Evolutionary conservation across 2,888 invertebrate genomes (phyloP), one percentile per base, ranked within the genome.

Genomic region (Scotopteryx bipunctaria): DNA sequence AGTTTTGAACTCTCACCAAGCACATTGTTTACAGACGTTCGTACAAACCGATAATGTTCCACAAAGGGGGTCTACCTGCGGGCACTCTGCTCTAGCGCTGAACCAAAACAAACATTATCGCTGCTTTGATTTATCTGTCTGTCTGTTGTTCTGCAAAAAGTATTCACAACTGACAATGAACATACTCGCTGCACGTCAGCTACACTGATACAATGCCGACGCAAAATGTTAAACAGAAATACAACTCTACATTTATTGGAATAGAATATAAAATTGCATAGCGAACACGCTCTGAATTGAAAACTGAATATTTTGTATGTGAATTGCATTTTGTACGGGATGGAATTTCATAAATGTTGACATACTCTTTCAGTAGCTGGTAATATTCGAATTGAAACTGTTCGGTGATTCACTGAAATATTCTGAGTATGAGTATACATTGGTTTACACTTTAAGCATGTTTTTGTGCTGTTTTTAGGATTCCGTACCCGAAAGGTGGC

Each of bases 201-300:
- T 32, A 11, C 6, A 23, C 29, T 31, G 40, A 27, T 21, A 40
- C 21, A 31, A 44, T 25, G 11, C 19, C n/a, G n/a, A n/a, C n/a
- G n/a, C n/a, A n/a, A n/a, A n/a, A n/a, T n/a, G n/a, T n/a, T n/a
- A n/a, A 41, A 3, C 31, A 3, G n/a, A 53, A 55, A 55, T 43
- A 23, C 25, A 40, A 54, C 36, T 43, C 37, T 48, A 43, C 29
- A 19, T 25, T 46, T 45, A 55, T 54, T 43, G 50, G 25, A 55
- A 57, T 41, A 46, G 29, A 53, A 54, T 51, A 51, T 33, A 14
- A 57, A 55, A 36, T 57, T 32, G 49, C 36, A 45, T 38, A 49
- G 23, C 43, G 19, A 14, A 35, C 31, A 41, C 43, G 38, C 25
- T 49, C 11, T 23, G 48, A 52, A 55, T 55, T n/a, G 33, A 29